Base-by-base conservation (phyloP, 2,113 vertebrate species). In the Cricetomys ansorgei region DNA sequence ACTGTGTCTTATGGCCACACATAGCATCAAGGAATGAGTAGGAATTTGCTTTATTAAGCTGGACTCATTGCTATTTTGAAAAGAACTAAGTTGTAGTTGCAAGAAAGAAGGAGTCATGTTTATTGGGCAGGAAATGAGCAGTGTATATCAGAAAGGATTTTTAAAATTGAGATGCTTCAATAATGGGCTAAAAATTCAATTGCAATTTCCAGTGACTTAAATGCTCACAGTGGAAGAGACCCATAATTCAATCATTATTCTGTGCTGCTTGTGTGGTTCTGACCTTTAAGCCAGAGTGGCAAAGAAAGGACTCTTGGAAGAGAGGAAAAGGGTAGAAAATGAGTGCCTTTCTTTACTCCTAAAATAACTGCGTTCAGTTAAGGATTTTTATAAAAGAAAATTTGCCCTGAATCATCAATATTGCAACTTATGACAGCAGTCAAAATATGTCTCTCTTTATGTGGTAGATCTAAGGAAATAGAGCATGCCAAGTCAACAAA, bases 401-500 rank as follows among this genome's bases (percentile, higher is more conserved):
- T 95, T 76, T 96, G n/a, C n/a, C 50, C 86, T 55, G 40, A 73
- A 45, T 50, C 53, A 88, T 83, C 50, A 93, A 55, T 67, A 72
- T 75, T 83, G 76, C 8, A 73, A 43, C 89, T 83, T 91, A 37
- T 93, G 67, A 89, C 62, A 92, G 73, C 93, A 88, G 59, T 94
- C 81, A 93, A 93, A 95, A 89, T 94, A 62, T 89, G 70, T 72
- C 37, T 93, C 13, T 53, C 96, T 94, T 73, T 86, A 89, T 34
- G 62, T 96, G 50, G 53, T 64, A 92, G 92, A 73, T 81, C 77
- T 92, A 91, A 88, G 13, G 40, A 96, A 88, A 96, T 48, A 89
- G 12, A 97, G 73, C 15, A 80, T 83, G 17, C 9, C 29, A 97
- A 67, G 89, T 89, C 94, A 93, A 94, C 94, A 72, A 86, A 96